phyloP scores from a whole-genome alignment of 2,888 invertebrate genomes.

The Agriotes lineatus region DNA sequence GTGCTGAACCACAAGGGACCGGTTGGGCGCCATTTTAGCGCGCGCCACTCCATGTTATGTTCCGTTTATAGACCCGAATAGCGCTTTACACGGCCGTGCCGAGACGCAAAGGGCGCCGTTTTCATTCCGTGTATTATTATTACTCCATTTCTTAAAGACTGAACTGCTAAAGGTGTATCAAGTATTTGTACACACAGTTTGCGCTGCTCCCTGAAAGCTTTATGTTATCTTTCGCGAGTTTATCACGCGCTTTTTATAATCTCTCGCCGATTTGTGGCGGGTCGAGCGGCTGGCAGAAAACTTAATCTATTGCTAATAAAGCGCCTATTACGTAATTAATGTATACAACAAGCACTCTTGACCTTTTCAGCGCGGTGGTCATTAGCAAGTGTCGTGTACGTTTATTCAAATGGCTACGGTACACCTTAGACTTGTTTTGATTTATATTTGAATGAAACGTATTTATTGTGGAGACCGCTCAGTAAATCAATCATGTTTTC shows the following conservation, averaged over 20 bases:
- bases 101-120: constrained; percentile 64
- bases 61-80: constrained; percentile 64
- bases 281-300: too few species aligned
- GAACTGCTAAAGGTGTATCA: constrained; percentile 45
- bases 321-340: too few species aligned
- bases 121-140: constrained; percentile 64
- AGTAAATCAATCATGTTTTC: too few species aligned
- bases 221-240: constrained; percentile 18
- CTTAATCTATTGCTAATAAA: too few species aligned
- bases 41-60: constrained; percentile 61
- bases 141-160: constrained; percentile 57
- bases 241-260: background rate
- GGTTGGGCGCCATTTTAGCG: constrained; percentile 61
- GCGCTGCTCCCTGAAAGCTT: constrained; percentile 27
- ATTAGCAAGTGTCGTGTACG: too few species aligned
- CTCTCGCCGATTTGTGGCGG: too few species aligned
- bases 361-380: too few species aligned
- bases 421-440: too few species aligned
- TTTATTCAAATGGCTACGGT: too few species aligned
- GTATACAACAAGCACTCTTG: too few species aligned
- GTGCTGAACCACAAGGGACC: constrained; percentile 58
- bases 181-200: constrained; percentile 43
- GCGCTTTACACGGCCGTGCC: constrained; percentile 64
- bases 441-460: too few species aligned
- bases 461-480: too few species aligned